A percentile compares a stretch with the other conserved stretches of the same genome.
Conservation (phyloP, 2,888 invertebrate genomes). For the Scaeva pyrastri region DNA sequence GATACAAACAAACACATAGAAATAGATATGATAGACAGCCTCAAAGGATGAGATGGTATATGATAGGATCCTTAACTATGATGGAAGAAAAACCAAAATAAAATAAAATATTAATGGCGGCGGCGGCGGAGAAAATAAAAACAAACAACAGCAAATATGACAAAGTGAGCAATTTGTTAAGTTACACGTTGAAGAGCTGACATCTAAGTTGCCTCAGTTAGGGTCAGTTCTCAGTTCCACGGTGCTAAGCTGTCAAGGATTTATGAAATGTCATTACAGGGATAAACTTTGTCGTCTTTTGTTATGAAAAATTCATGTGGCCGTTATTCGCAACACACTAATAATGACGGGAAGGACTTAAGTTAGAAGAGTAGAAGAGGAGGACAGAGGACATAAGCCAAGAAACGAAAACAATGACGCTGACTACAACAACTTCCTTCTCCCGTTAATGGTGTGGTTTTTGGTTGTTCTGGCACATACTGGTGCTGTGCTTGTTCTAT, state of each 20-base stretch:
- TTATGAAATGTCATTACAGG: constrained; percentile 74
- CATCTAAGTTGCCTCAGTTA: constrained; percentile 67
- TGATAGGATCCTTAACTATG: constrained; percentile 23
- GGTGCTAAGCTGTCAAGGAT: constrained; percentile 70
- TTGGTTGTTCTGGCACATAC: background rate
- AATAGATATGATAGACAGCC: background rate
- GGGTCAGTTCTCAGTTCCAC: constrained; percentile 61
- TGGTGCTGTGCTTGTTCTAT: no score
- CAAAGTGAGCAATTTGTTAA: constrained; percentile 75
- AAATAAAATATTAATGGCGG: constrained; percentile 38
- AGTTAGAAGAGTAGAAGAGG: no score
- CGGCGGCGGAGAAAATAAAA: constrained; percentile 50
- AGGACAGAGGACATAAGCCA: background rate
- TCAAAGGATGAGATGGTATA: background rate
- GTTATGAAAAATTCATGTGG: constrained; percentile 75
- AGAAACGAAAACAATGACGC: background rate
- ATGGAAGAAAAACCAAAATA: constrained; percentile 18
- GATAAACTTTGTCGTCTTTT: constrained; percentile 72
- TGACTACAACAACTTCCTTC: background rate
- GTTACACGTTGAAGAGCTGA: constrained; percentile 68
- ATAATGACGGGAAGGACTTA: constrained; percentile 59
- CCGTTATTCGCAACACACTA: constrained; percentile 68
- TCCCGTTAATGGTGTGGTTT: background rate
- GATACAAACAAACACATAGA: background rate
- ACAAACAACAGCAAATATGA: constrained; percentile 63